phyloP scores from a whole-genome alignment of 2,797 vertebrate species.

The Alcedo quadribrachys region DNA sequence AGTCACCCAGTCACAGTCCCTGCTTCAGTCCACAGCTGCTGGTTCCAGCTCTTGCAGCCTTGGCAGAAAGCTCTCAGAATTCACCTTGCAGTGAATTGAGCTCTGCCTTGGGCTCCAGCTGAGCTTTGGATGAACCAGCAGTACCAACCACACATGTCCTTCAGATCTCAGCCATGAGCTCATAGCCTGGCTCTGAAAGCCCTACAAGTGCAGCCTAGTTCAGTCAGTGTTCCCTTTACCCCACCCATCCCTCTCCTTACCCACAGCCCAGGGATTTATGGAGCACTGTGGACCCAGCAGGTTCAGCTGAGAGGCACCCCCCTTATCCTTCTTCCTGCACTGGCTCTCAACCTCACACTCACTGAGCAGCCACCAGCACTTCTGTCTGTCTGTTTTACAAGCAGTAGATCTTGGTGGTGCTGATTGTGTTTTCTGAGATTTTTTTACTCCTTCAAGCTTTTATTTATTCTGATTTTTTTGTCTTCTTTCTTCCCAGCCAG shows the following conservation, averaged over 20 bases:
- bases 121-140: neutral
- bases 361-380: neutral
- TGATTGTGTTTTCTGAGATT: neutral
- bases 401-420: neutral
- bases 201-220: neutral
- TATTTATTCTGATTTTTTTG: conserved; percentile 5
- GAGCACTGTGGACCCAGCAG: neutral
- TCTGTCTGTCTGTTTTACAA: neutral
- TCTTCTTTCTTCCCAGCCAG: conserved; percentile 81
- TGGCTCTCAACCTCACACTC: neutral
- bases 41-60: neutral
- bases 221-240: neutral
- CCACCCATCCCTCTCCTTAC: neutral
- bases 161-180: neutral
- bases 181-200: neutral
- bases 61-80: neutral
- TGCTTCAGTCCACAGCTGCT: neutral
- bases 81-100: neutral
- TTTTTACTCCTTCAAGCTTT: neutral
- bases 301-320: neutral
- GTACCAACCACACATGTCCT: neutral
- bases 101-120: neutral
- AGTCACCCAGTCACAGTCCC: neutral
- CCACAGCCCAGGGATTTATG: neutral
- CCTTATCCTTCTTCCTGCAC: neutral